phyloP scores from a whole-genome alignment of 2,113 vertebrate genomes.

The Antennarius striatus region DNA sequence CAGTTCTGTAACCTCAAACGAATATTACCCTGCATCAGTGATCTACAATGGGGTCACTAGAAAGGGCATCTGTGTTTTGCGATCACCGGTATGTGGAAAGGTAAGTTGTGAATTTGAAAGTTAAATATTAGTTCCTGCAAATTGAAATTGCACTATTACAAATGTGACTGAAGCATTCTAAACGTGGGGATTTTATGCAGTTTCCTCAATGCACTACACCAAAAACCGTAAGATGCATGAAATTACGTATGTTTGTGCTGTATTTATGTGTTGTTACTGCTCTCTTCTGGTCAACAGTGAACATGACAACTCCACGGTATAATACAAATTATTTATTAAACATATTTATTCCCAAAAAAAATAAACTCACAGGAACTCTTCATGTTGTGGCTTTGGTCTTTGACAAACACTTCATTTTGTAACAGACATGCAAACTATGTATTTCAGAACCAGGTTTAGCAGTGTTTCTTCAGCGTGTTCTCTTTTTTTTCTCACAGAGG shows the following conservation, averaged over 20 bases:
- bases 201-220: no score
- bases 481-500: constrained; percentile 55
- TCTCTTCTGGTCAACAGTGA: constrained; percentile 33
- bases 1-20: no score
- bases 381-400: constrained; percentile 1
- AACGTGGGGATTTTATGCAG: background rate
- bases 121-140: background rate
- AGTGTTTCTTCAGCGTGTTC: background rate
- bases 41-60: no score
- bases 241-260: background rate
- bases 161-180: background rate
- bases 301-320: background rate
- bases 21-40: no score
- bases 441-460: background rate
- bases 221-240: background rate
- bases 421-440: background rate
- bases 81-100: background rate
- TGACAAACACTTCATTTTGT: background rate
- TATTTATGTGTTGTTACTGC: constrained; percentile 42
- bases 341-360: background rate
- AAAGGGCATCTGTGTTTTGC: background rate
- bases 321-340: no score
- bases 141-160: no score
- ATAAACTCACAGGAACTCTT: background rate
- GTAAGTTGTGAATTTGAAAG: background rate